Base-by-base conservation (phyloP, 2,113 vertebrate genomes). In the Alethe diademata region DNA sequence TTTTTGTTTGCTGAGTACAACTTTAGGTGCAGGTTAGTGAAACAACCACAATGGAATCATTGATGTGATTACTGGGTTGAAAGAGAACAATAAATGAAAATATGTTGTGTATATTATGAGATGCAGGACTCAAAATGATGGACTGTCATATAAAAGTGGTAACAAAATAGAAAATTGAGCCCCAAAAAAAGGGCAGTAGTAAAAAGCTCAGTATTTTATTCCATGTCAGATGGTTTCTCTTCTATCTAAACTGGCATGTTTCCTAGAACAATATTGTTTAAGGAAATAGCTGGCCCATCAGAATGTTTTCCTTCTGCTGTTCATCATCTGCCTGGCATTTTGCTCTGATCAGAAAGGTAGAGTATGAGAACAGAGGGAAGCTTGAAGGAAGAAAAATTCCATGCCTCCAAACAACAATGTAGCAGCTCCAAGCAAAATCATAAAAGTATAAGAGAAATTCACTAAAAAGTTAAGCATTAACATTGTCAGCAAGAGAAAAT, bases 251-350 rank as follows among this genome's bases (percentile, higher is more conserved):
- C 71, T 85, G 90, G 62, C 50, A 9, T 36, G 4, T 75, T 92
- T 96, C 92, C 95, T 91, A 85, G 47, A 90, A n/a, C 70, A 94
- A 79, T 93, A 73, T 88, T 6, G 2, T 90, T 94, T 82, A 86
- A 92, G 78, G 38, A 92, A 94, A 47, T 76, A 88, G 45, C 58
- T 90, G 88, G 58, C 78, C 85, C 47, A 58, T 90, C 71, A 61
- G 48, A 88, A 86, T 3, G 1, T 69, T 90, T 73, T 92, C 43
- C 24, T 85, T 84, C 56, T 83, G 35, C 72, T 86, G 47, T 11
- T 7, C 73, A 62, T 93, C 75, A 58, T 86, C 81, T 78, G 56
- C 48, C 40, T 13, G 15, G 51, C 5, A 2, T 76, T 95, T 82
- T 78, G 51, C 43, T 90, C 58, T 43, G 8, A 69, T 83, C 75